Evolutionary conservation across 1,140 invertebrate species (phyloP), one percentile per base, ranked within the genome.

Genomic region (Atta colombica): DNA sequence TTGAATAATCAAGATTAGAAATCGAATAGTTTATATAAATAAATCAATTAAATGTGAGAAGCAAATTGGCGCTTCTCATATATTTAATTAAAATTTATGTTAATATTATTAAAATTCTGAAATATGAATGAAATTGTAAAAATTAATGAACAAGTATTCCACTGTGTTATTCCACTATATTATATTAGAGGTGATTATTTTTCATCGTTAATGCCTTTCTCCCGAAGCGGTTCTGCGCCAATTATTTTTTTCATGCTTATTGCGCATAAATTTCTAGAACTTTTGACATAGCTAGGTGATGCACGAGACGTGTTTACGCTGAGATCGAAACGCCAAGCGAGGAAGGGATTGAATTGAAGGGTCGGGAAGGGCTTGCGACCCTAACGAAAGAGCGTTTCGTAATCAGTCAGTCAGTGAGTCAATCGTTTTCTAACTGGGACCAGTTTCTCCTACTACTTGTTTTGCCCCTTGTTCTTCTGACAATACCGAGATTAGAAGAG

Each of bases 341-440:
- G 35, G 39, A 49, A 31, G 80, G 55, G 68, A 61, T 31, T 82
- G 68, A 69, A 81, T 58, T 69, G 77, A 5, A 82, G 80, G 69
- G 80, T 82, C 10, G 55, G 28, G 71, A 35, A 74, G 68, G 39
- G 68, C 53, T 53, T 45, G 63, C 45, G 28, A 65, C 81, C 58
- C 82, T 66, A 77, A 85, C 82, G 49, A 63, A 39, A 85, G 49
- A 85, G 58, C 61, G 72, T 53, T 85, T 85, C 49, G 45, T 49
- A 85, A 65, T 85, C 80, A 84, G 69, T 85, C 60, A 77, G 92
- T 93, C 92, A 93, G 80, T 92, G 89, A 91, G 92, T 94, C 92
- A 93, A 93, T 93, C 91, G 92, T 93, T 90, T 93, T 86, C 63
- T 71, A 80, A 72, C 63, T 72, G 25, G 31, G 45, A 78, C 60